These are phyloP conservation scores for Brachylomia viminalis DNA, from an alignment of 2,888 invertebrate species.

Conservation along the genomic window DNA sequence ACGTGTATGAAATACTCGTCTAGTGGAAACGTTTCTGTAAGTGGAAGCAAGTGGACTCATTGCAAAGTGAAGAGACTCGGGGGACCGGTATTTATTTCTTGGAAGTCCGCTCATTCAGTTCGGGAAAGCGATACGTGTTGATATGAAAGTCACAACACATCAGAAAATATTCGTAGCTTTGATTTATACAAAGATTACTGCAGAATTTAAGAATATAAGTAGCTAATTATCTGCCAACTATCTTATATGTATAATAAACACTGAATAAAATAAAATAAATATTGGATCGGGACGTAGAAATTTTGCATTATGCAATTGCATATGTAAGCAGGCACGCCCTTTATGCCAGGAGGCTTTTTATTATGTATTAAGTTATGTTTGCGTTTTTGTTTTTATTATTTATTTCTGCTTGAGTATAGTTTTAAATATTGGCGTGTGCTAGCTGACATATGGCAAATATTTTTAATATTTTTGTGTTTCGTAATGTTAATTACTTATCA, in stretches of 20 bases:
- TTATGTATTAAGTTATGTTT: too few relatives aligned
- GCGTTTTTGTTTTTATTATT: too few relatives aligned
- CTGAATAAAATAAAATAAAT: background rate
- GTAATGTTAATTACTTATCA: too few relatives aligned
- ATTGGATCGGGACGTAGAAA: background rate
- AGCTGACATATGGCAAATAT: too few relatives aligned
- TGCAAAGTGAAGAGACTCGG: conserved; percentile 17
- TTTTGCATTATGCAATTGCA: too few relatives aligned
- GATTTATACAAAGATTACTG: conserved; percentile 11
- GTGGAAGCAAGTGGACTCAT: conserved; percentile 13
- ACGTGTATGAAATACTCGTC: background rate
- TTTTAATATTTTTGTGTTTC: too few relatives aligned
- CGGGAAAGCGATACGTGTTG: conserved; percentile 57
- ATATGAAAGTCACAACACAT: conserved; percentile 54
- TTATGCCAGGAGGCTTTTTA: too few relatives aligned
- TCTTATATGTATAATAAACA: too few relatives aligned
- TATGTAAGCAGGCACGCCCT: too few relatives aligned
- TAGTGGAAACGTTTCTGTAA: conserved; percentile 26
- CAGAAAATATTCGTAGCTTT: conserved; percentile 24
- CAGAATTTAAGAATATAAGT: background rate
- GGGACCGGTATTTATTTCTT: conserved; percentile 56
- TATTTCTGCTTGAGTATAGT: too few relatives aligned
- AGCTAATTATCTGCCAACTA: too few relatives aligned
- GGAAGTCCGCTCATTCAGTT: conserved; percentile 53
- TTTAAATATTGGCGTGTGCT: too few relatives aligned